Conservation (phyloP, 2,888 invertebrate genomes). For the Bedellia somnulentella region DNA sequence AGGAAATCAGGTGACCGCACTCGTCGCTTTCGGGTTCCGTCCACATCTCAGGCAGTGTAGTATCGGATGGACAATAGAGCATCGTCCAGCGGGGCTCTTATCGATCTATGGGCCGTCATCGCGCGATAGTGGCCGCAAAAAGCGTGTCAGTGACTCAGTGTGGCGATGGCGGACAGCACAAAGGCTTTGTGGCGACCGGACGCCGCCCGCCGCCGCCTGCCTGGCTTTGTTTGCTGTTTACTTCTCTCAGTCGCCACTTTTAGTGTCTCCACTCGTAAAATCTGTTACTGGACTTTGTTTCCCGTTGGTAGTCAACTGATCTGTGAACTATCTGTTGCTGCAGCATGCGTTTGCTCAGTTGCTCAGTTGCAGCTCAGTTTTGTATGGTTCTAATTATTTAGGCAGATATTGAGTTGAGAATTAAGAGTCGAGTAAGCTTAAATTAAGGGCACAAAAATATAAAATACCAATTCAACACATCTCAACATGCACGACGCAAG, state of each 20-base stretch:
- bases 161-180: slow-evolving; percentile 30
- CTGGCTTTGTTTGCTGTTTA: slow-evolving; percentile 51
- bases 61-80: slow-evolving; percentile 53
- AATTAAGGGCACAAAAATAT: too few relatives aligned
- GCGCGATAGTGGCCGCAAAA: slow-evolving; percentile 56
- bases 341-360: too few relatives aligned
- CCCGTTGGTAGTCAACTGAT: too few relatives aligned
- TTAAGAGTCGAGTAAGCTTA: too few relatives aligned
- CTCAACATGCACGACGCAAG: too few relatives aligned
- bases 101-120: slow-evolving; percentile 59
- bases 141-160: slow-evolving; percentile 57
- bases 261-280: slow-evolving; percentile 23
- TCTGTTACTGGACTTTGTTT: slow-evolving; percentile 9
- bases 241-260: slow-evolving; percentile 36
- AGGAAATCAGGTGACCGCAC: neutral
- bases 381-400: too few relatives aligned
- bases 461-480: too few relatives aligned
- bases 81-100: slow-evolving; percentile 55
- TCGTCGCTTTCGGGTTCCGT: slow-evolving; percentile 44
- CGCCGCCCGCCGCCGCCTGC: slow-evolving; percentile 46
- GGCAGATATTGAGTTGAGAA: too few relatives aligned
- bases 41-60: slow-evolving; percentile 52
- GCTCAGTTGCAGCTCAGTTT: too few relatives aligned
- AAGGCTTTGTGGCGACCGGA: slow-evolving; percentile 54
- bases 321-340: too few relatives aligned